These are phyloP conservation scores for Psilopogon haemacephalus DNA, from an alignment of 2,113 vertebrate species.

Conservation along the genomic window DNA sequence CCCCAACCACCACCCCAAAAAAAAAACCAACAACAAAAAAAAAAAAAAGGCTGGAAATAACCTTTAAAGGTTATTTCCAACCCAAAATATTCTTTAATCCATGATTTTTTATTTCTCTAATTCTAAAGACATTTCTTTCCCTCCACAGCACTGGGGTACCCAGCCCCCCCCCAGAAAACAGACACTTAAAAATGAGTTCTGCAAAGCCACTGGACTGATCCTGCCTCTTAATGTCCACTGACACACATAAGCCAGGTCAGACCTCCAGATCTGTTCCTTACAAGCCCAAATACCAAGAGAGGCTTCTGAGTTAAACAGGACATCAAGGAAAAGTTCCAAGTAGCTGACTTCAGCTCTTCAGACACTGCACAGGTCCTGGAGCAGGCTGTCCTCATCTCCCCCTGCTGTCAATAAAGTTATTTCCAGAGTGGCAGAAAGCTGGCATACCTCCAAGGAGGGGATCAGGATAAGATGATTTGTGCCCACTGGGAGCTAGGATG, in stretches of 20 bases:
- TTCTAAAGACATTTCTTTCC: too few relatives aligned
- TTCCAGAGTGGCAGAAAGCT: neutral
- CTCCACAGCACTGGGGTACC: too few relatives aligned
- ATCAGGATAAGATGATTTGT: neutral
- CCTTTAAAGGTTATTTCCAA: too few relatives aligned
- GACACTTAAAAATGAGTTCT: neutral
- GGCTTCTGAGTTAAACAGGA: neutral
- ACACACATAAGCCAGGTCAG: too few relatives aligned
- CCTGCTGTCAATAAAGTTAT: neutral
- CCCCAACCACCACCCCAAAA: neutral
- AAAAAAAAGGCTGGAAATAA: too few relatives aligned
- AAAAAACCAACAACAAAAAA: too few relatives aligned
- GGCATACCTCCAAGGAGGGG: neutral
- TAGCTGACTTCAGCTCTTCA: neutral
- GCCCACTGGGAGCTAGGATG: neutral
- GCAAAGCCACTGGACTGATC: neutral
- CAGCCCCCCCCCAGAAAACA: too few relatives aligned
- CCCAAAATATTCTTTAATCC: too few relatives aligned
- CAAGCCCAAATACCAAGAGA: neutral
- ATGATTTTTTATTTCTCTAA: too few relatives aligned
- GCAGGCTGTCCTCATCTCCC: neutral
- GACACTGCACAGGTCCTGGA: neutral
- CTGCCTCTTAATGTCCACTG: neutral
- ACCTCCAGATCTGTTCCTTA: neutral
- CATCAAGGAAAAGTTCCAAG: neutral